Conservation (phyloP, 2,113 vertebrate genomes). For the Lepus americanus region DNA sequence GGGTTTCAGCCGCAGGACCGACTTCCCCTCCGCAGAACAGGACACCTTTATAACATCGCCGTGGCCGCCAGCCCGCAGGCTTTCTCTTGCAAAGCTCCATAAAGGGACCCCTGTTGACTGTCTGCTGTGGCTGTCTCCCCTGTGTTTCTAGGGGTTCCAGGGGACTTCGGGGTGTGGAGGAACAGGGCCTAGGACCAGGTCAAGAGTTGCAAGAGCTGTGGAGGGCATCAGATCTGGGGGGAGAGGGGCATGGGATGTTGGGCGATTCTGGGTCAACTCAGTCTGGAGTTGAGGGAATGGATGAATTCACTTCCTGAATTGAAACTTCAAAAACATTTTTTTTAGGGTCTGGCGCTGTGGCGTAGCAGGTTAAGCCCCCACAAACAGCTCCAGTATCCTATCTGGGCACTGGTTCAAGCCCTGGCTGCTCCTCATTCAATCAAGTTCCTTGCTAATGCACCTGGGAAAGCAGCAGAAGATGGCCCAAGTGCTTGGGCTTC, state of each 20-base stretch:
- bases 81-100: conserved; percentile 68
- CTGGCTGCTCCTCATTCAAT: too few species aligned
- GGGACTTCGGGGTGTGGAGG: not conserved
- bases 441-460: too few species aligned
- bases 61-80: not conserved
- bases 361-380: too few species aligned
- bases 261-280: not conserved
- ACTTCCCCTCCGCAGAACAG: conserved; percentile 58
- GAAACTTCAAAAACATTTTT: not conserved
- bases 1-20: conserved; percentile 72
- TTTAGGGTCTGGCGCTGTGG: too few species aligned
- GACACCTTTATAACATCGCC: conserved; percentile 71
- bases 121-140: not conserved
- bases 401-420: too few species aligned
- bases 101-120: conserved; percentile 31
- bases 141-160: conserved; percentile 13
- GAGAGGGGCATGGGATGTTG: not conserved
- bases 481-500: too few species aligned
- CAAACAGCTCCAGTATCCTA: too few species aligned
- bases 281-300: not conserved
- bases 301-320: not conserved
- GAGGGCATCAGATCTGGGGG: not conserved
- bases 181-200: not conserved
- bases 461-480: too few species aligned
- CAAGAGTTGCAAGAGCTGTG: not conserved